Evolutionary conservation across 2,888 invertebrate genomes (phyloP).

Genomic region (Tetragonula carbonaria): DNA sequence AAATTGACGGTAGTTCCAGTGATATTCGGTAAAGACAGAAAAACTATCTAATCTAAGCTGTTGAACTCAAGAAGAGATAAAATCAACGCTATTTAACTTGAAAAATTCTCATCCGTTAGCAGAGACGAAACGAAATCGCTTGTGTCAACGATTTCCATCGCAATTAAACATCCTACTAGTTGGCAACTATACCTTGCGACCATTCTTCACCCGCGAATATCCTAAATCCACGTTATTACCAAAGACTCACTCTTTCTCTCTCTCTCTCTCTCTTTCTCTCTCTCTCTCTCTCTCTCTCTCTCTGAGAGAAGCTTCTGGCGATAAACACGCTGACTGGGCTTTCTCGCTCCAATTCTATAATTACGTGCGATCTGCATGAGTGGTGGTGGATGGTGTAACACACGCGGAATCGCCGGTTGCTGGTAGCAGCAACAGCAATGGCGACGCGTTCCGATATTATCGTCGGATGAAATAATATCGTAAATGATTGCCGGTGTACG

Average conservation of each 20-base stretch:
- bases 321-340: slow-evolving; percentile 1
- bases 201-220: neutral
- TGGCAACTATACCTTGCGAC: neutral
- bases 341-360: slow-evolving; percentile 39
- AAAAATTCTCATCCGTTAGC: neutral
- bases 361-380: slow-evolving; percentile 21
- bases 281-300: too few relatives aligned
- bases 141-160: neutral
- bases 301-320: neutral
- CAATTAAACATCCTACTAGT: neutral
- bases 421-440: slow-evolving; percentile 4
- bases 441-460: slow-evolving; percentile 52
- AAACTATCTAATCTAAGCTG: neutral
- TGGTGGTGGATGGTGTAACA: slow-evolving; percentile 15
- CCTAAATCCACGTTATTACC: too few relatives aligned
- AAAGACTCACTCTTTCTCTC: too few relatives aligned
- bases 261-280: too few relatives aligned
- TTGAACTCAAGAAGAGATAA: neutral
- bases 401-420: slow-evolving; percentile 5
- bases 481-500: slow-evolving; percentile 61
- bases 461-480: slow-evolving; percentile 58
- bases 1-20: too few relatives aligned
- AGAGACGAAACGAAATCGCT: neutral
- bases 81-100: neutral
- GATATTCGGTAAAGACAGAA: neutral